These are phyloP conservation scores for Rhinogobio ventralis DNA, from an alignment of 2,797 vertebrate species.

Conservation along the genomic window DNA sequence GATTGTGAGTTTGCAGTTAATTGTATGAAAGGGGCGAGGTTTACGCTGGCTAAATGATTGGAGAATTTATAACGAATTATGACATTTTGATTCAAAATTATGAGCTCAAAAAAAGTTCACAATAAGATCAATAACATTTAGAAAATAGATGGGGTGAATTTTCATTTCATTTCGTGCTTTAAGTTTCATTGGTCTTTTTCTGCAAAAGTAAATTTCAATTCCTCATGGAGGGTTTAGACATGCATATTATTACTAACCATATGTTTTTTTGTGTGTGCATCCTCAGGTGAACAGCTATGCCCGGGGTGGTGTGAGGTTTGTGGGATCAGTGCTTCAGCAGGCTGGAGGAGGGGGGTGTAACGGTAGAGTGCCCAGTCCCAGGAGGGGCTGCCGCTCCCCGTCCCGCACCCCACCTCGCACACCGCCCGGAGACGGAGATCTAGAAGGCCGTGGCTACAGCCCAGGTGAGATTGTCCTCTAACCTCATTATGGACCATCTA, in stretches of 20 bases:
- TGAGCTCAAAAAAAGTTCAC: not conserved
- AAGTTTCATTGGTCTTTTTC: not conserved
- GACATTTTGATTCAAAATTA: not conserved
- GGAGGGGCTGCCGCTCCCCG: constrained; percentile 75
- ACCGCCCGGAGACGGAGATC: constrained; percentile 81
- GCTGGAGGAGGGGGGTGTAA: constrained; percentile 69
- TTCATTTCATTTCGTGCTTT: not conserved
- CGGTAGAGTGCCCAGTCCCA: constrained; percentile 75
- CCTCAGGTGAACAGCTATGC: constrained; percentile 89
- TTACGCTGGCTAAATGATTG: not conserved
- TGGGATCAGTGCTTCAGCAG: constrained; percentile 89
- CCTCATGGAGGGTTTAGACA: not conserved
- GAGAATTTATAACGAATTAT: not conserved
- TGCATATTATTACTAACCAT: not conserved
- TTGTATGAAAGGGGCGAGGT: not conserved
- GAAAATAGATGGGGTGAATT: too few relatives aligned
- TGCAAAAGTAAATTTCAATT: not conserved
- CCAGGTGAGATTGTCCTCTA: constrained; percentile 71
- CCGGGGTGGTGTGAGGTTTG: constrained; percentile 87
- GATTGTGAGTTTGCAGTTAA: not conserved
- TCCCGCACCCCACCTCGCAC: constrained; percentile 73
- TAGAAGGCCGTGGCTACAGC: constrained; percentile 78
- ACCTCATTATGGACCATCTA: not conserved
- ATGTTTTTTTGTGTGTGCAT: not conserved
- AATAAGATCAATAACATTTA: not conserved